A percentile compares a stretch with the other conserved stretches of the same genome.
These are phyloP conservation scores for Aeoliscus strigatus DNA, from an alignment of 2,797 vertebrate species.

Conservation along the genomic window DNA sequence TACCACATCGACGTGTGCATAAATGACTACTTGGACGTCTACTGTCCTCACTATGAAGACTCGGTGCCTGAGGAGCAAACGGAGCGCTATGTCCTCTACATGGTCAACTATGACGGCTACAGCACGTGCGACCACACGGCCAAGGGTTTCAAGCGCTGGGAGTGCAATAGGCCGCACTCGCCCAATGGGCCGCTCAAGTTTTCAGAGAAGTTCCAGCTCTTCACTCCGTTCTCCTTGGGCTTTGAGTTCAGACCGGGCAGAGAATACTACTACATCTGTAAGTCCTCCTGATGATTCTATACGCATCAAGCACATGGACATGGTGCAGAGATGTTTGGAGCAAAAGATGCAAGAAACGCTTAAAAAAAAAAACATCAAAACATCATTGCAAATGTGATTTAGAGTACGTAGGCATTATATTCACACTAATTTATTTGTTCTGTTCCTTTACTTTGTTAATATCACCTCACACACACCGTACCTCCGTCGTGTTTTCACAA, in stretches of 20 bases:
- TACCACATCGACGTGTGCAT: slow-evolving; percentile 98
- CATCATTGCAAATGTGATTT: too few relatives aligned
- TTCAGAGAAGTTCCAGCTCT: slow-evolving; percentile 98
- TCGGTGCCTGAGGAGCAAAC: slow-evolving; percentile 89
- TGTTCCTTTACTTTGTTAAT: too few relatives aligned
- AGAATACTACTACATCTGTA: slow-evolving; percentile 99
- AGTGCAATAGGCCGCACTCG: slow-evolving; percentile 94
- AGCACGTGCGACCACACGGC: slow-evolving; percentile 95
- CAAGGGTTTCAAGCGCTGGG: slow-evolving; percentile 98
- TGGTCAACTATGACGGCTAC: slow-evolving; percentile 99
- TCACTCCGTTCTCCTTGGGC: slow-evolving; percentile 96
- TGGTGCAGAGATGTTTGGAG: background rate
- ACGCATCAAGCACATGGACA: background rate
- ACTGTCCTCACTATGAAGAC: slow-evolving; percentile 96
- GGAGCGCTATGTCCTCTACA: slow-evolving; percentile 95
- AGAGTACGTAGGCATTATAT: too few relatives aligned
- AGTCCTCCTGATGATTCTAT: slow-evolving; percentile 66
- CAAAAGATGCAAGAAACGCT: background rate
- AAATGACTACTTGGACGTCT: slow-evolving; percentile 98
- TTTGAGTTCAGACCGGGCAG: slow-evolving; percentile 97
- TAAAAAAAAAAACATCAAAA: too few relatives aligned
- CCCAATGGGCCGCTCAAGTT: slow-evolving; percentile 95
- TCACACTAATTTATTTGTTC: too few relatives aligned
- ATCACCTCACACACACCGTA: slow-evolving; percentile 2
- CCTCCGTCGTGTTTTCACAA: slow-evolving; percentile 41